A percentile compares a stretch with the other conserved stretches of the same genome.
Evolutionary conservation across 2,797 vertebrate species (phyloP).

Genomic region (Lerista edwardsae): DNA sequence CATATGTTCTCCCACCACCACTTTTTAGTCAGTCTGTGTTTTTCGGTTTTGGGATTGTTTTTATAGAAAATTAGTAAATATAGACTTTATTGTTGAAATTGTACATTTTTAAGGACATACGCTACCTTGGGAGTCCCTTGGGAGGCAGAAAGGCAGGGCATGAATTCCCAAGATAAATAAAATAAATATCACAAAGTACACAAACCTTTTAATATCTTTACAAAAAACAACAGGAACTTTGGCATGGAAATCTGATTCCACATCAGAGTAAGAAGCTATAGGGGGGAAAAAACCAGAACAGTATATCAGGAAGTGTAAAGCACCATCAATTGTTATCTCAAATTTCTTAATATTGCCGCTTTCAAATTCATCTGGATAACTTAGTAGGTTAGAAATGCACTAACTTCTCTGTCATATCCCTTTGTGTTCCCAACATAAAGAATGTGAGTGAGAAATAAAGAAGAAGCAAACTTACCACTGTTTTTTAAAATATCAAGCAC

Average conservation of each 20-base stretch:
- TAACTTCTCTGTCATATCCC: not conserved
- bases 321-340: not conserved
- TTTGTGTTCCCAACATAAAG: constrained; percentile 14
- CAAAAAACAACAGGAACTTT: constrained; percentile 98
- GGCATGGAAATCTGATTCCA: constrained; percentile 98
- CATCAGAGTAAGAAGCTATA: constrained; percentile 88
- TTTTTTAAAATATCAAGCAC: constrained; percentile 95
- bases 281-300: constrained; percentile 32
- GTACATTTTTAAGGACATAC: no score
- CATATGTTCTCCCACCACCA: no score
- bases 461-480: constrained; percentile 81
- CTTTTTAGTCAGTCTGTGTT: no score
- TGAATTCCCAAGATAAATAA: no score
- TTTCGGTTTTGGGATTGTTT: no score
- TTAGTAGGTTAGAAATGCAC: not conserved
- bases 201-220: constrained; percentile 89
- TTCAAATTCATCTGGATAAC: constrained; percentile 21
- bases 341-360: constrained; percentile 1
- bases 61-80: no score
- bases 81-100: no score
- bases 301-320: not conserved
- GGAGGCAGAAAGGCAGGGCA: no score
- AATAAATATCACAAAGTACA: constrained; percentile 28
- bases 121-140: no score
- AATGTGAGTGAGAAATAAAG: constrained; percentile 19